A percentile compares a stretch with the other conserved stretches of the same genome.
These are phyloP conservation scores for Nebria salina DNA, from an alignment of 2,888 invertebrate genomes.

Conservation along the genomic window DNA sequence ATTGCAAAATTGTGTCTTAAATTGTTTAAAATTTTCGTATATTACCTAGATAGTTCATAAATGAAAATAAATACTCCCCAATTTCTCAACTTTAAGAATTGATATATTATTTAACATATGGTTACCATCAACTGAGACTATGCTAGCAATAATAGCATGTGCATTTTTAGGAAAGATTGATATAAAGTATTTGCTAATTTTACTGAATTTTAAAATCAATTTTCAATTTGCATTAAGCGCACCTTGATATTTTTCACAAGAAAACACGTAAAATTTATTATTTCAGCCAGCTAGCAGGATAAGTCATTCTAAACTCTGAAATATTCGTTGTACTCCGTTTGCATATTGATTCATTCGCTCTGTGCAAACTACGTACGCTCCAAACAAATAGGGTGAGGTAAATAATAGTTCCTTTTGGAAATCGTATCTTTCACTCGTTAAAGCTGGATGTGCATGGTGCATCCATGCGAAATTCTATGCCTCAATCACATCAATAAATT, in stretches of 20 bases:
- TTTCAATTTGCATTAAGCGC: background rate
- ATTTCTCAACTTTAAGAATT: too few relatives aligned
- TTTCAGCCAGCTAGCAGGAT: background rate
- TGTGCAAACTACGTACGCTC: background rate
- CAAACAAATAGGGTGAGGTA: background rate
- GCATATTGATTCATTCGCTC: background rate
- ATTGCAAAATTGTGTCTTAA: too few relatives aligned
- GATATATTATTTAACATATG: too few relatives aligned
- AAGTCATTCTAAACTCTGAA: background rate
- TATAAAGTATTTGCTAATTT: too few relatives aligned
- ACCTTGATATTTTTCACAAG: background rate
- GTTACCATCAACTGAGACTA: too few relatives aligned
- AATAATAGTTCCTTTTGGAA: background rate
- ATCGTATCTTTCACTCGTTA: background rate
- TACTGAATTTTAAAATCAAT: background rate
- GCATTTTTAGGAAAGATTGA: too few relatives aligned
- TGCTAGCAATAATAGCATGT: too few relatives aligned
- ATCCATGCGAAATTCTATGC: background rate
- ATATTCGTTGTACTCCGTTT: background rate
- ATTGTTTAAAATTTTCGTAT: too few relatives aligned
- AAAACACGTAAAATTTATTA: background rate
- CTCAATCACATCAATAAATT: slow-evolving; percentile 1
- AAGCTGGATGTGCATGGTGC: background rate
- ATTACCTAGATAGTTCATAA: too few relatives aligned
- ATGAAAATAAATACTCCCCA: too few relatives aligned